A percentile compares a stretch with the other conserved stretches of the same genome.
Evolutionary conservation across 2,888 invertebrate genomes (phyloP).

Genomic region (Notodonta dromedarius): DNA sequence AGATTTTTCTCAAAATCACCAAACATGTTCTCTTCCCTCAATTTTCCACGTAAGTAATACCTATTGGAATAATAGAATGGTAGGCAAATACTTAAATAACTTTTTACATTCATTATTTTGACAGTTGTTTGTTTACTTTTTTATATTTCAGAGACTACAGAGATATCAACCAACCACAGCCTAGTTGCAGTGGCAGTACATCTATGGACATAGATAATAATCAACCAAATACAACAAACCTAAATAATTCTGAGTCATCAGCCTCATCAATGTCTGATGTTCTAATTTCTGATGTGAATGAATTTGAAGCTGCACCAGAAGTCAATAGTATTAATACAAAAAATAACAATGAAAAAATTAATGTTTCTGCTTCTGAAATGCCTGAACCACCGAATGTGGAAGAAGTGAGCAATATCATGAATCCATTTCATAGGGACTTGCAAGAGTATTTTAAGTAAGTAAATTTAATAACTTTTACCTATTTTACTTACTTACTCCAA

Average conservation of each 20-base stretch:
- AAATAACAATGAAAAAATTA: conserved; percentile 32
- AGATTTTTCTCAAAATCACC: too few species aligned
- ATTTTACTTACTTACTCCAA: conserved; percentile 2
- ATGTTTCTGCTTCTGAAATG: conserved; percentile 48
- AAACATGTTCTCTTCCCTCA: too few species aligned
- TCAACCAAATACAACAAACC: conserved; percentile 33
- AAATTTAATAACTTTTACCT: conserved; percentile 4
- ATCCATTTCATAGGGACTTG: conserved; percentile 58
- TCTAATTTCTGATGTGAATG: conserved; percentile 51
- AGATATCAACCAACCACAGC: conserved; percentile 51
- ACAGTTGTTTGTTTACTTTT: conserved; percentile 5
- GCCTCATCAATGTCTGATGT: conserved; percentile 52
- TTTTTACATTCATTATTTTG: background rate
- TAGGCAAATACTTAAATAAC: background rate
- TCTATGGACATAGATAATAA: conserved; percentile 35
- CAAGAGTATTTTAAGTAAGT: conserved; percentile 67
- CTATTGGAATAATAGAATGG: too few species aligned
- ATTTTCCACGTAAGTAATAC: too few species aligned
- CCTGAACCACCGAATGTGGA: conserved; percentile 47
- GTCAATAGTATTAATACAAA: conserved; percentile 26
- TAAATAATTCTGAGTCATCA: conserved; percentile 47
- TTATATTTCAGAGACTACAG: conserved; percentile 40
- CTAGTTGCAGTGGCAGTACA: conserved; percentile 47
- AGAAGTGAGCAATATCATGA: conserved; percentile 32
- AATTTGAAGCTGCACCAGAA: conserved; percentile 45